Base-by-base conservation (phyloP, 2,113 vertebrate species). In the Rhea americana region DNA sequence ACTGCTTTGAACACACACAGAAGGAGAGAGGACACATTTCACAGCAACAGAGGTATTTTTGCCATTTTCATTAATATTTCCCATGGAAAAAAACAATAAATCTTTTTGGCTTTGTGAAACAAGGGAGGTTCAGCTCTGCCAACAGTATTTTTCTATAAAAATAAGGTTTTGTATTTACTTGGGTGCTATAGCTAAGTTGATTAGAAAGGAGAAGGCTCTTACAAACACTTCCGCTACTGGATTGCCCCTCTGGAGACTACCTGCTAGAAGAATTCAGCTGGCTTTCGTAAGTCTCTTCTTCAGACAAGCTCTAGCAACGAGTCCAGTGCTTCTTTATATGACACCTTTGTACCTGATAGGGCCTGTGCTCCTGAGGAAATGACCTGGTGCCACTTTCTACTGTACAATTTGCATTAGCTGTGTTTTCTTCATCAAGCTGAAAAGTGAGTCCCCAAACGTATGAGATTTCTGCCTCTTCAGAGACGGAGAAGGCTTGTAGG, bases 41-140 rank as follows among this genome's bases (percentile, higher is more conserved):
- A 92, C 90, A 80, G 80, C 83, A 89, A 91, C 8, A 94, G 97
- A 97, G 93, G 97, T 97, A 97, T 97, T 96, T 97, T 58, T 92
- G 90, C 91, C 61, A 94, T 91, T 95, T 95, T 94, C 89, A 84
- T 91, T 91, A 93, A 16, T 84, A 95, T 96, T 96, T 95, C 93
- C 89, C 92, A 95, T 48, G 65, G 77, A 96, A 95, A 96, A 43
- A 92, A 72, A 37, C 82, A 11, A 85, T 10, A 76, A 50, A 41
- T 87, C 73, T 94, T 93, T 89, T 90, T 62, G 6, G 92, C 78
- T 96, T 95, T 93, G 82, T 72, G 11, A 93, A 91, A 95, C 76
- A 85, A 89, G 41, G 82, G 72, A 90, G 68, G 56, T 74, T 77
- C 74, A 95, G 95, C 94, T 95, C 96, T 93, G 82, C 94, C 92